Base-by-base conservation (phyloP, 2,888 invertebrate genomes). In the Andrena fulva region DNA sequence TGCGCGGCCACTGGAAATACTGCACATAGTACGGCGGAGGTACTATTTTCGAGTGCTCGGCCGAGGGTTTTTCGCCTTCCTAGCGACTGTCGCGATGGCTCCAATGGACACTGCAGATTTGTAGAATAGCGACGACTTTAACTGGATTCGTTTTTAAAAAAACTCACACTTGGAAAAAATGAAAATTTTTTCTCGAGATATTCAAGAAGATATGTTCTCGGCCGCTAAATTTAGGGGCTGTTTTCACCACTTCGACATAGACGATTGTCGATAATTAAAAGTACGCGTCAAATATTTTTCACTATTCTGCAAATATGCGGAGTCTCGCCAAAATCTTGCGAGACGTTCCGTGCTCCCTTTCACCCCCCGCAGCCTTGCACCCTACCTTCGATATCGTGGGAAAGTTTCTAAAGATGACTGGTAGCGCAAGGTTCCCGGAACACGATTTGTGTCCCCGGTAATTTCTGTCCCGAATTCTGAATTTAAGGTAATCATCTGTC, bases 31-130 rank as follows among this genome's bases (percentile, higher is more conserved):
- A 52, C 42, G 27, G n/a, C 6, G 16, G 4, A 16, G 12, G 35
- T 52, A 77, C 74, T 73, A 71, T 81, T 81, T 73, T 63, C 35
- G 69, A 79, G 31, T 33, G 59, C 16, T 66, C 20, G 64, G n/a
- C 42, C 50, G 5, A 27, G 33, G 56, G 73, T 64, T 69, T 79
- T 60, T 60, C 24, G 8, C 48, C 52, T 8, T 1, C 31, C 10
- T 20, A 33, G 54, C 33, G 5, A 3, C 31, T 31, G 42, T 24
- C 7, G 7, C 8, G 27, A 0, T 10, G 6, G 3, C 24, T 70
- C 50, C 50, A 77, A 66, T 70, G 52, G 31, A 66, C 50, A 16
- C 42, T 16, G 42, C 42, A 42, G 12, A 12, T 12, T 42, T 12
- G 12, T 42, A 42, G 12, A 42, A 42, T 12, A 12, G 42, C 4